phyloP scores from a whole-genome alignment of 23 tunicate genomes.

The Halocynthia aurantium region DNA sequence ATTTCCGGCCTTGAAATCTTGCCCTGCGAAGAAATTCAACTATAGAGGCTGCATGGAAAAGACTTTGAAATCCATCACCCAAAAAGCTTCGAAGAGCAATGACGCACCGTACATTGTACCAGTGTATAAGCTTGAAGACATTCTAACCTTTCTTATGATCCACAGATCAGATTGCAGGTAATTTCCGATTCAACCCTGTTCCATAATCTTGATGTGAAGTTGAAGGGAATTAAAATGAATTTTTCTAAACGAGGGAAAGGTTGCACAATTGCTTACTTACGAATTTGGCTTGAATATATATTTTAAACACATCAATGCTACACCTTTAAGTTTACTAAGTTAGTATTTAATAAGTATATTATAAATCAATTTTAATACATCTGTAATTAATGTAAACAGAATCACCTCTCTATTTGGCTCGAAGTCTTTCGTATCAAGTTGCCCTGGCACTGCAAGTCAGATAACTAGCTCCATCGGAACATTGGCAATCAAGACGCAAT shows the following conservation, averaged over 20 bases:
- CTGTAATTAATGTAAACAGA: background rate
- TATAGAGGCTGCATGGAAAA: too few species aligned
- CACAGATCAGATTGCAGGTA: conserved; percentile 26
- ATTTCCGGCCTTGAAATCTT: too few species aligned
- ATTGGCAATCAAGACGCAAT: background rate
- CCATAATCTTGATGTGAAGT: too few species aligned
- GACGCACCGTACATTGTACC: background rate
- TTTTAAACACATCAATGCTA: too few species aligned
- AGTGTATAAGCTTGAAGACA: background rate
- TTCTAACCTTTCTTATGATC: background rate
- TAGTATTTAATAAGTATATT: background rate
- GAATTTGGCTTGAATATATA: too few species aligned
- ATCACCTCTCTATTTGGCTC: background rate
- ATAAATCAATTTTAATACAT: background rate
- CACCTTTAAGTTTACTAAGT: background rate
- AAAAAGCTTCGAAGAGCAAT: too few species aligned
- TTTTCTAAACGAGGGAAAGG: too few species aligned
- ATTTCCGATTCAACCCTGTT: too few species aligned
- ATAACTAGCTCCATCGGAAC: background rate
- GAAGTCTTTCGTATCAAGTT: background rate
- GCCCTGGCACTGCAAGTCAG: background rate
- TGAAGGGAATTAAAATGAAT: too few species aligned
- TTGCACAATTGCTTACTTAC: too few species aligned
- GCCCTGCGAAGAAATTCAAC: too few species aligned
- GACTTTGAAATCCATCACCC: too few species aligned